These are phyloP conservation scores for Drosophila subobscura DNA, from an alignment of 1,140 invertebrate species.

Conservation along the genomic window DNA sequence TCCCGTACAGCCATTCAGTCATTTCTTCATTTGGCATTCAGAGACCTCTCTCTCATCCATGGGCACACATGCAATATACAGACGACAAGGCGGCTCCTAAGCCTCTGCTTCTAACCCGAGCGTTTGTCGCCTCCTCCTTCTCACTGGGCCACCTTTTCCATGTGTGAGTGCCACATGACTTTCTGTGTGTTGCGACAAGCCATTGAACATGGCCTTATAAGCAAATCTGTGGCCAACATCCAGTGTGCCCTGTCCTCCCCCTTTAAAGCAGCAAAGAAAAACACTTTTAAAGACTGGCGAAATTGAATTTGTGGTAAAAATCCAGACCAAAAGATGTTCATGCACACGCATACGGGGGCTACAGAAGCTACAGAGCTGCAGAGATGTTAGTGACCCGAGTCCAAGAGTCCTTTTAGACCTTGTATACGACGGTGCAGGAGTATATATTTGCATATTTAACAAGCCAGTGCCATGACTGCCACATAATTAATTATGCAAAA, in stretches of 20 bases:
- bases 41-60: constrained; percentile 39
- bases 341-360: too few species aligned
- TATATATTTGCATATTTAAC: constrained; percentile 78
- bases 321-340: constrained; percentile 15
- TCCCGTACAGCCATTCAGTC: constrained; percentile 53
- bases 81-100: constrained; percentile 21
- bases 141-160: neutral
- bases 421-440: neutral
- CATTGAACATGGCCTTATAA: constrained; percentile 63
- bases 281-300: neutral
- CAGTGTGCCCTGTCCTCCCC: too few species aligned
- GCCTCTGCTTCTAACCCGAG: neutral
- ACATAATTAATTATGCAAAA: constrained; percentile 82
- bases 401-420: constrained; percentile 22
- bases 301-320: constrained; percentile 10
- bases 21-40: constrained; percentile 58
- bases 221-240: constrained; percentile 17
- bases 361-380: neutral
- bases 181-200: constrained; percentile 28
- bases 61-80: constrained; percentile 16
- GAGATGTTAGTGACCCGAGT: constrained; percentile 42
- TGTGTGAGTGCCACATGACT: constrained; percentile 10
- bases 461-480: constrained; percentile 66
- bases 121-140: neutral
- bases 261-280: constrained; percentile 17